phyloP scores from a whole-genome alignment of 2,888 invertebrate species.

The Ischnura elegans region DNA sequence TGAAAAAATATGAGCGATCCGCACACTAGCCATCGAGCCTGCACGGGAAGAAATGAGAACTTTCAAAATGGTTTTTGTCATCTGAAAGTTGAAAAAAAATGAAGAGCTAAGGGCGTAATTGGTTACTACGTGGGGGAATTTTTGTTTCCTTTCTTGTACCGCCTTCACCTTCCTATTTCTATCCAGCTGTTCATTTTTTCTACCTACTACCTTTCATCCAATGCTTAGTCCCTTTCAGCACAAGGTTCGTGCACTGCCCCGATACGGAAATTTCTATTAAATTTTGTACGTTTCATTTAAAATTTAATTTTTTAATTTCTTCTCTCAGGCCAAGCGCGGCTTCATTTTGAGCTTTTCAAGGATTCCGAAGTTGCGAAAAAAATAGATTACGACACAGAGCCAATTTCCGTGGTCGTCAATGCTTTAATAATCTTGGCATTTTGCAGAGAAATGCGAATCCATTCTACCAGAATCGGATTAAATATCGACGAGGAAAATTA shows the following conservation, averaged over 20 bases:
- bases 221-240: background rate
- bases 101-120: background rate
- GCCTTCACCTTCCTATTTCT: background rate
- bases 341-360: background rate
- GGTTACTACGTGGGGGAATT: background rate
- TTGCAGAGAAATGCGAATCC: background rate
- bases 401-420: background rate
- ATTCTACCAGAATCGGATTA: too few relatives aligned
- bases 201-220: too few relatives aligned
- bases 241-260: background rate
- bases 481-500: too few relatives aligned
- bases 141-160: background rate
- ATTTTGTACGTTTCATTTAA: background rate
- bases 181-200: too few relatives aligned
- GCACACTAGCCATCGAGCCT: background rate
- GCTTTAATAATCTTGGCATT: background rate
- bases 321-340: background rate
- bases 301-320: constrained; percentile 12
- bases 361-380: background rate
- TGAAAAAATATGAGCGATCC: background rate
- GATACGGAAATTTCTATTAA: background rate
- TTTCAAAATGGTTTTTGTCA: background rate
- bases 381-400: background rate
- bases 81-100: background rate
- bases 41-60: background rate